These are phyloP conservation scores for Antigone vipio DNA, from an alignment of 2,113 vertebrate genomes.

Conservation along the genomic window DNA sequence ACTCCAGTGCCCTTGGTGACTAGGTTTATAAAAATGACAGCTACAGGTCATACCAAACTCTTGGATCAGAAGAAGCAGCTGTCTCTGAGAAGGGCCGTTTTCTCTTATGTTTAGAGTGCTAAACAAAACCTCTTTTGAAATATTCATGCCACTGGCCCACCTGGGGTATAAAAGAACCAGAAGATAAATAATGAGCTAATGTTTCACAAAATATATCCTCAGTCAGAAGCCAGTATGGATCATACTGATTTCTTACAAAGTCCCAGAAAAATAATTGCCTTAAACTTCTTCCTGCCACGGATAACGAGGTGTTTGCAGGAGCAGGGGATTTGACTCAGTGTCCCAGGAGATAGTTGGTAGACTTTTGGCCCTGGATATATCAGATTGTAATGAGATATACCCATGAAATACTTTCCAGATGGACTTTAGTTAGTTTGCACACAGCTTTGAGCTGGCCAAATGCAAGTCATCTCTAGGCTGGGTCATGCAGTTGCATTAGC, in stretches of 20 bases:
- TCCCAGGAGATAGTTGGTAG: accelerated
- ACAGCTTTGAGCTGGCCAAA: background rate
- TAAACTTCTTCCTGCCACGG: background rate
- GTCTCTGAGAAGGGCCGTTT: background rate
- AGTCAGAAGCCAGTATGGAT: background rate
- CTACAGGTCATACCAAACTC: background rate
- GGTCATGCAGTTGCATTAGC: background rate
- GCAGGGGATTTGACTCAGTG: background rate
- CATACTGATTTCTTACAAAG: background rate
- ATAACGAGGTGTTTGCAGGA: background rate
- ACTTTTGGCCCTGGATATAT: background rate
- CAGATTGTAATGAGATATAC: background rate
- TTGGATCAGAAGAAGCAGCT: background rate
- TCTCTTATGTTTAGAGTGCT: background rate
- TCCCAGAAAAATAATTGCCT: background rate
- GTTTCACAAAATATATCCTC: background rate
- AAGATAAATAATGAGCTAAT: constrained; percentile 32
- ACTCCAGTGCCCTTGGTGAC: constrained; percentile 1
- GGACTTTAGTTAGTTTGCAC: background rate
- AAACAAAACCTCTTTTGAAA: background rate
- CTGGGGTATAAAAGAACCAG: background rate
- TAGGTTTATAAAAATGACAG: constrained; percentile 20
- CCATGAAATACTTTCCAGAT: background rate
- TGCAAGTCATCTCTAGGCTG: background rate
- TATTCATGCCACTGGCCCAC: constrained; percentile 13